These are phyloP conservation scores for Marronus borbonicus DNA, from an alignment of 2,888 invertebrate genomes.

Conservation along the genomic window DNA sequence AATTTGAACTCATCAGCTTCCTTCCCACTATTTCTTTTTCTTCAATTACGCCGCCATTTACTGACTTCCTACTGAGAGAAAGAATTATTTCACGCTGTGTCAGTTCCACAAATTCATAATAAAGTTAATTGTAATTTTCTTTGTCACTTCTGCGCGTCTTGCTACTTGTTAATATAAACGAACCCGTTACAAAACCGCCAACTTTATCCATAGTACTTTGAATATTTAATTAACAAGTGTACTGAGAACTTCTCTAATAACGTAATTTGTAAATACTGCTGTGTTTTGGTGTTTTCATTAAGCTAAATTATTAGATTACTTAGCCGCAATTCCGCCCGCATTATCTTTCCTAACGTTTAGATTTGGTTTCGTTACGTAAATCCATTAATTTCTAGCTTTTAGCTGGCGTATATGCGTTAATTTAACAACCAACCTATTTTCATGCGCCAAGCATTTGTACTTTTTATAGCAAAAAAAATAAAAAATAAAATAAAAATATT, in stretches of 20 bases:
- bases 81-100: slow-evolving; percentile 41
- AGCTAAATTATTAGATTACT: slow-evolving; percentile 39
- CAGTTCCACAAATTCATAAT: slow-evolving; percentile 42
- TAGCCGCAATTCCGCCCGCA: slow-evolving; percentile 20
- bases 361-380: neutral
- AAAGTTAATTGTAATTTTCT: slow-evolving; percentile 46
- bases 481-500: too few species aligned
- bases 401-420: neutral
- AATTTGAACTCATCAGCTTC: slow-evolving; percentile 35
- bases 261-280: slow-evolving; percentile 40
- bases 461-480: too few species aligned
- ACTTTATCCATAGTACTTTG: slow-evolving; percentile 42
- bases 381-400: neutral
- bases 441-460: too few species aligned
- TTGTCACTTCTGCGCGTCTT: slow-evolving; percentile 34
- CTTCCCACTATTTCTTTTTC: slow-evolving; percentile 32
- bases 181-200: slow-evolving; percentile 38
- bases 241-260: slow-evolving; percentile 37
- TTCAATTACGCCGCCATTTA: slow-evolving; percentile 35
- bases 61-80: slow-evolving; percentile 24
- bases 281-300: slow-evolving; percentile 43
- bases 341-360: slow-evolving; percentile 14
- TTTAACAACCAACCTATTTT: neutral
- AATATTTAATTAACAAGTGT: slow-evolving; percentile 46
- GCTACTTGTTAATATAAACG: slow-evolving; percentile 44